Evolutionary conservation across 92 coral and sea anemone species (phyloP).

Genomic region (Blastomussa wellsi): DNA sequence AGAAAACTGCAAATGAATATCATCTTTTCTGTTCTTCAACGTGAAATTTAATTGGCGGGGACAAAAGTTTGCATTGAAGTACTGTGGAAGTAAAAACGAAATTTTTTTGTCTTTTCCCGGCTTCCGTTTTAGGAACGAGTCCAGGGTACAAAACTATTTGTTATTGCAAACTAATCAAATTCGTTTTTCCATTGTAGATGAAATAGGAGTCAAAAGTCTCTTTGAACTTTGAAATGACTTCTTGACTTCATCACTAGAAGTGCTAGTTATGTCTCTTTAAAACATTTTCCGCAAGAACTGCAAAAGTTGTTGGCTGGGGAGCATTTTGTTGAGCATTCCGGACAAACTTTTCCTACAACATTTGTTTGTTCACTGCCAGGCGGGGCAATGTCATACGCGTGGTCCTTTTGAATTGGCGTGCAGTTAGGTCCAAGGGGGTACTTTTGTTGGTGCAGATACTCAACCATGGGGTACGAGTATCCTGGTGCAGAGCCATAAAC

Average conservation of each 20-base stretch:
- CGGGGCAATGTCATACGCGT: background rate
- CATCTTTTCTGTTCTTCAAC: background rate
- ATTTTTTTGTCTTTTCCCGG: background rate
- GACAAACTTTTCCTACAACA: slow-evolving; percentile 73
- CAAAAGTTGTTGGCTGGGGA: slow-evolving; percentile 75
- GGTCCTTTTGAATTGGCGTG: slow-evolving; percentile 13
- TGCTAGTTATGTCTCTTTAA: slow-evolving; percentile 58
- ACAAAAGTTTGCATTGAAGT: too few species aligned
- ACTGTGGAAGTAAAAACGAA: background rate
- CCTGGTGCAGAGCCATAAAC: slow-evolving; percentile 62
- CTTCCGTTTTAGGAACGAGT: background rate
- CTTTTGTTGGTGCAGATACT: slow-evolving; percentile 71
- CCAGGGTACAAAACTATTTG: background rate
- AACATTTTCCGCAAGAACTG: slow-evolving; percentile 75
- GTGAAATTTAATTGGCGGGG: background rate
- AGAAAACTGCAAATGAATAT: background rate
- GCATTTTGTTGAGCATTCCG: slow-evolving; percentile 73
- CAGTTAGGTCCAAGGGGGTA: slow-evolving; percentile 34
- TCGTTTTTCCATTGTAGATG: background rate
- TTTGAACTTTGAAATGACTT: background rate
- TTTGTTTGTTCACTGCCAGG: slow-evolving; percentile 47
- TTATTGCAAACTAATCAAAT: background rate
- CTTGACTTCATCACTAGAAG: background rate
- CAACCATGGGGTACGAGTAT: slow-evolving; percentile 74
- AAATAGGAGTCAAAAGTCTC: background rate